A percentile compares a stretch with the other conserved stretches of the same genome.
phyloP scores from a whole-genome alignment of 2,888 invertebrate genomes.

The Ernsta delagoae region DNA sequence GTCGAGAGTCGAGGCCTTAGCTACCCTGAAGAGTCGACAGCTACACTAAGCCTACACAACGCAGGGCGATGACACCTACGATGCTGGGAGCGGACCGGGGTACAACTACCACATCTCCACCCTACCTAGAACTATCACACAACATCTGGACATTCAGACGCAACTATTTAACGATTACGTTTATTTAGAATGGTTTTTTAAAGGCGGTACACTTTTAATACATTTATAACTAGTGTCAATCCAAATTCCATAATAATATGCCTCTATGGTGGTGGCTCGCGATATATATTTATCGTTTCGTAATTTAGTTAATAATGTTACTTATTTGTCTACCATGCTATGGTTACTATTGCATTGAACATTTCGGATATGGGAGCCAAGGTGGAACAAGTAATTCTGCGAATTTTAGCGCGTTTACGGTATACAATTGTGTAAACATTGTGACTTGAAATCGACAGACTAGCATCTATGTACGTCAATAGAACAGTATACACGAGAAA shows the following conservation, averaged over 20 bases:
- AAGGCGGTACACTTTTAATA: constrained; percentile 41
- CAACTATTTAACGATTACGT: constrained; percentile 43
- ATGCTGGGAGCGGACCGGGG: constrained; percentile 56
- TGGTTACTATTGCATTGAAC: constrained; percentile 59
- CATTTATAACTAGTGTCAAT: constrained; percentile 43
- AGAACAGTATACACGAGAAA: neutral
- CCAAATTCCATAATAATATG: constrained; percentile 61
- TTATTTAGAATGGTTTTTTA: constrained; percentile 48
- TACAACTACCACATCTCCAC: constrained; percentile 41
- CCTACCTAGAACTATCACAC: constrained; percentile 54
- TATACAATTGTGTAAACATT: constrained; percentile 66
- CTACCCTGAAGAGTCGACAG: constrained; percentile 64
- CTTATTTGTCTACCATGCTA: constrained; percentile 73
- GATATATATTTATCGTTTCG: constrained; percentile 47
- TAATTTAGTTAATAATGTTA: constrained; percentile 52
- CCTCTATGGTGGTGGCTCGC: constrained; percentile 71
- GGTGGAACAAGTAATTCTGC: constrained; percentile 59
- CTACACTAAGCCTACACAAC: constrained; percentile 73
- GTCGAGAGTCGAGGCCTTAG: constrained; percentile 62
- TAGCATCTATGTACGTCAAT: neutral
- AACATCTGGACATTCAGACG: constrained; percentile 37
- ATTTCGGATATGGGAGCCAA: constrained; percentile 69
- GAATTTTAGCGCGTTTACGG: constrained; percentile 49
- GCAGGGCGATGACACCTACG: constrained; percentile 62
- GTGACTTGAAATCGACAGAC: constrained; percentile 13